Conservation (phyloP, 2,113 vertebrate genomes). For the Grus americana region DNA sequence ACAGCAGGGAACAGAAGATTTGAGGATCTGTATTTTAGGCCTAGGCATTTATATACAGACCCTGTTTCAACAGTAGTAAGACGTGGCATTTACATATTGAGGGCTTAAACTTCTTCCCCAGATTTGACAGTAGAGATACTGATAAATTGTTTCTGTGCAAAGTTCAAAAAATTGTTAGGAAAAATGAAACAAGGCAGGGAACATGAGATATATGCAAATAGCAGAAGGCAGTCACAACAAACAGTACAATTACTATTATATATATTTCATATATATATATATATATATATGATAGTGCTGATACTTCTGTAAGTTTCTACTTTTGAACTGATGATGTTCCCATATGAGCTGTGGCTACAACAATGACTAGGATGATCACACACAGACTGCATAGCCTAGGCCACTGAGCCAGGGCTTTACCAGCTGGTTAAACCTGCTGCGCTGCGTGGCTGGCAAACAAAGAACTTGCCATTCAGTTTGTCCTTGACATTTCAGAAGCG, state of each 20-base stretch:
- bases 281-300: neutral
- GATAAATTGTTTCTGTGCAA: neutral
- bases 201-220: neutral
- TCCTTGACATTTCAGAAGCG: neutral
- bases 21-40: accelerated
- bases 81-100: neutral
- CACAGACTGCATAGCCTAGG: too few relatives aligned
- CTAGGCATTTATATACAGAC: neutral
- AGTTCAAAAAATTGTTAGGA: neutral
- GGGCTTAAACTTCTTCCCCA: neutral
- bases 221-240: neutral
- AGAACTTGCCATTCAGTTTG: neutral
- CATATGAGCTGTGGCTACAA: neutral
- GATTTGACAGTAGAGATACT: neutral
- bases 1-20: neutral
- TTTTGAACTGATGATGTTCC: neutral
- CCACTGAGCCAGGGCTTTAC: neutral
- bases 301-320: neutral
- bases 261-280: too few relatives aligned
- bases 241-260: neutral
- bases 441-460: neutral
- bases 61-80: neutral
- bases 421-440: neutral
- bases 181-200: neutral
- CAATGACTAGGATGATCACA: neutral